These are phyloP conservation scores for Rhynchotus rufescens DNA, from an alignment of 2,797 vertebrate species.

Conservation along the genomic window DNA sequence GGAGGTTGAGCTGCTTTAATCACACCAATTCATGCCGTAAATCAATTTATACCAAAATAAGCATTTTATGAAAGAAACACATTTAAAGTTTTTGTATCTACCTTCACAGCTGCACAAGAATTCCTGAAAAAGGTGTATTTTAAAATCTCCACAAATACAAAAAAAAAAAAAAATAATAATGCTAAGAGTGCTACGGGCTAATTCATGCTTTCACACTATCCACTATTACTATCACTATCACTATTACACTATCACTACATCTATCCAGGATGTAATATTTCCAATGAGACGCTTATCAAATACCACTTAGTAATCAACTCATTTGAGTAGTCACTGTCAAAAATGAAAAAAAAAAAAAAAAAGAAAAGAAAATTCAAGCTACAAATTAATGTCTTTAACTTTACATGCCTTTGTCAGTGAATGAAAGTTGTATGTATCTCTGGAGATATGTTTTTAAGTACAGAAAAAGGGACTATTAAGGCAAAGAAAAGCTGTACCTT, in stretches of 20 bases:
- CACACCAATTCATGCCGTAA: neutral
- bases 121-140: neutral
- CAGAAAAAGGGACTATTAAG: neutral
- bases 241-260: too few relatives aligned
- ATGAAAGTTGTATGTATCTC: neutral
- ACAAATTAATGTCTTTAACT: neutral
- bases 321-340: neutral
- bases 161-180: neutral
- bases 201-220: neutral
- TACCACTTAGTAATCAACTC: neutral
- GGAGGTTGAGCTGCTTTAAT: neutral
- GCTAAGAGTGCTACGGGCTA: too few relatives aligned
- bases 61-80: neutral
- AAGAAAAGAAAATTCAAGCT: neutral
- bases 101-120: neutral
- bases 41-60: neutral
- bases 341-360: neutral
- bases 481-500: neutral
- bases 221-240: too few relatives aligned
- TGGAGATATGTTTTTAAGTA: neutral
- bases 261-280: neutral
- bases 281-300: neutral
- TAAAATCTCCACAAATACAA: neutral
- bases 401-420: neutral
- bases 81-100: neutral